These are phyloP conservation scores for Polyommatus icarus DNA, from an alignment of 2,888 invertebrate species.

Conservation along the genomic window DNA sequence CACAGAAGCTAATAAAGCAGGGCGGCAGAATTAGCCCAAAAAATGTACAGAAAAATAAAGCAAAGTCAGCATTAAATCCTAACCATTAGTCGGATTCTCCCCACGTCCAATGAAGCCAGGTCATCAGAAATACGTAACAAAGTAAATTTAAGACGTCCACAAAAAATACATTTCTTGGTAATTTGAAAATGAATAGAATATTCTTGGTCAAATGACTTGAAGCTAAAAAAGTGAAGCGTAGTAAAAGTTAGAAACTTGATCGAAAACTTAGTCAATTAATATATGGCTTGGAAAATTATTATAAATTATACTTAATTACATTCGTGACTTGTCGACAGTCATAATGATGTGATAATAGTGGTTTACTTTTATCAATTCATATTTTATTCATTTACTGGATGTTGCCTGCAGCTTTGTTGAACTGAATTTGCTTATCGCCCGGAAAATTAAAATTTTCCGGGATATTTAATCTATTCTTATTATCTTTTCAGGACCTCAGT, in stretches of 20 bases:
- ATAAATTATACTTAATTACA: neutral
- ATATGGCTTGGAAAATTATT: neutral
- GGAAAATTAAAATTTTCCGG: too few species aligned
- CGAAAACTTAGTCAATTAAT: neutral
- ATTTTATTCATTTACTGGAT: too few species aligned
- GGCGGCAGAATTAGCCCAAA: too few species aligned
- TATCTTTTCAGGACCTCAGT: too few species aligned
- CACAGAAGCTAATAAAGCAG: too few species aligned
- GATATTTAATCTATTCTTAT: too few species aligned
- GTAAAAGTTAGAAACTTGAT: neutral
- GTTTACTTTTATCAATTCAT: too few species aligned
- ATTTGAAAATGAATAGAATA: neutral
- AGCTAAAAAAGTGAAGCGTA: neutral
- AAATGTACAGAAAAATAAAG: too few species aligned
- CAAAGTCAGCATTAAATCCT: neutral
- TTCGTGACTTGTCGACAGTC: neutral
- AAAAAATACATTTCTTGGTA: neutral
- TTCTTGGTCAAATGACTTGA: neutral
- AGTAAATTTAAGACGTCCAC: conserved; percentile 4
- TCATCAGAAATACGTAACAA: neutral
- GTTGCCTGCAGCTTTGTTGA: too few species aligned
- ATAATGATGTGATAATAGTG: neutral
- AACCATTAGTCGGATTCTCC: neutral
- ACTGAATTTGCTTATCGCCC: too few species aligned
- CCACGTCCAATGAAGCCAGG: neutral